Conservation (phyloP, 2,113 vertebrate species). For the Morone saxatilis region DNA sequence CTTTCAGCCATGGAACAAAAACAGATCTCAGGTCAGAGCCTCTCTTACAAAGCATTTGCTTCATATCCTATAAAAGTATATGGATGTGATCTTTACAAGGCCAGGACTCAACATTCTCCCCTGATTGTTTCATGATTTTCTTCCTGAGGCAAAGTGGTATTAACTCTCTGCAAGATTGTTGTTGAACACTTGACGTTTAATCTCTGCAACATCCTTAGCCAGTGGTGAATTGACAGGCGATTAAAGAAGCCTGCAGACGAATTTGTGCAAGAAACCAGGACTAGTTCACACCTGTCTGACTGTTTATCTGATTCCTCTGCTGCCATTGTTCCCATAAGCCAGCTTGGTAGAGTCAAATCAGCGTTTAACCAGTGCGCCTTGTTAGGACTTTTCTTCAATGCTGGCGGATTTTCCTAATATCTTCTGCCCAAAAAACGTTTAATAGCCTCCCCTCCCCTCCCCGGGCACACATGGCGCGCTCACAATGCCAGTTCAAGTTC, state of each 20-base stretch:
- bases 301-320: constrained; percentile 39
- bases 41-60: neutral
- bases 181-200: constrained; percentile 48
- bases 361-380: constrained; percentile 45
- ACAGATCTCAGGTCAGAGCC: constrained; percentile 35
- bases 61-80: constrained; percentile 11
- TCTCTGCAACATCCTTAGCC: constrained; percentile 21
- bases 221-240: constrained; percentile 12
- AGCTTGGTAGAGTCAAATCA: constrained; percentile 30
- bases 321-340: constrained; percentile 38
- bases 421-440: constrained; percentile 57
- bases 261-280: constrained; percentile 8
- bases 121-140: constrained; percentile 39
- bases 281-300: constrained; percentile 56
- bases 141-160: neutral
- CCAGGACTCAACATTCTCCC: constrained; percentile 39
- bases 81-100: constrained; percentile 43
- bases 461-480: constrained; percentile 51
- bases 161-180: neutral
- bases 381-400: constrained; percentile 31
- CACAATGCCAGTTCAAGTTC: constrained; percentile 61
- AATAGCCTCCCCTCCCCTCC: constrained; percentile 39
- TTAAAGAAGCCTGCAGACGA: constrained; percentile 11
- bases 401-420: constrained; percentile 50
- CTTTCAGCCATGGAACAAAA: neutral